Evolutionary conservation across 2,113 vertebrate species (phyloP), one percentile per base, ranked within the genome.

Genomic region (Pedionomus torquatus): DNA sequence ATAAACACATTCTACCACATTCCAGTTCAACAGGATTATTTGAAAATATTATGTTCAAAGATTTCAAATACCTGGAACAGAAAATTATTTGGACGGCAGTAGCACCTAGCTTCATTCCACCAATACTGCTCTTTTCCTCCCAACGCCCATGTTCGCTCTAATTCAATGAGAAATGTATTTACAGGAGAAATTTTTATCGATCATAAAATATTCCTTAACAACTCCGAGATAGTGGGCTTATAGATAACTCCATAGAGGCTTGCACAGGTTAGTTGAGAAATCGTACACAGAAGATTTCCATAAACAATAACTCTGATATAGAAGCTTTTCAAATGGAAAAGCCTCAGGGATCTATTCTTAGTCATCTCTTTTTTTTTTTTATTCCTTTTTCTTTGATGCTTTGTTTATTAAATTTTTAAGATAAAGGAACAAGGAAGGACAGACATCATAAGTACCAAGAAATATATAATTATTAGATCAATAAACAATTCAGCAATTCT

Each of bases 381-480:
- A 70, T 72, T 90, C 6, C 1, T 66, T 88, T 89, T 81, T 78
- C 43, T 93, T 81, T 92, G 39, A 78, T 92, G 39, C 60, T 87
- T 89, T 96, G 44, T 90, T 95, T 93, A 95, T 93, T 89, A 94
- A 63, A n/a, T 86, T 94, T 94, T 95, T 78, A 81, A 92, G 66
- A 76, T 68, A 93, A 89, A 83, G 35, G 24, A 83, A 87, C 17
- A 72, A 80, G 63, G 81, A 92, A 79, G 6, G 35, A 39, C 48
- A 93, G 44, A 79, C 37, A 76, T 48, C 35, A 55, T 87, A 94
- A 84, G 26, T 60, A 78, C 16, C 8, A 84, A 83, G 48, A 92
- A 75, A 93, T 90, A 86, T 92, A 60, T 92, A 95, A 94, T 87
- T 94, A 92, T 90, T 93, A 84, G 80, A 92, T 93, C 94, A 95